Conservation (phyloP, 2,113 vertebrate genomes). For the Craseonycteris thonglongyai region DNA sequence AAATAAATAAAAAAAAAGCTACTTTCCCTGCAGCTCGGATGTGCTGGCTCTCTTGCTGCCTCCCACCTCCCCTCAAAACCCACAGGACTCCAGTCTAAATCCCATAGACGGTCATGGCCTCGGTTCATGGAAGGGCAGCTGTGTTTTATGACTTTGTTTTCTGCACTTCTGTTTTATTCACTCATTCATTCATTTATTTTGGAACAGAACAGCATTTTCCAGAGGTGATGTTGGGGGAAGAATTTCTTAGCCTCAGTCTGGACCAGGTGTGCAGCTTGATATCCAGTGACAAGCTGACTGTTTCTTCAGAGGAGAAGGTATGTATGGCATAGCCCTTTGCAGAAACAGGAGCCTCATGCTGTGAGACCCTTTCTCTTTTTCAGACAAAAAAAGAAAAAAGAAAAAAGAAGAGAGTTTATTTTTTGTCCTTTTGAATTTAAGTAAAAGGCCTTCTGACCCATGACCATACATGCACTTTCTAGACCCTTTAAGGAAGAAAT, state of each 20-base stretch:
- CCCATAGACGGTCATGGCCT: neutral
- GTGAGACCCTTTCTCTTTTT: neutral
- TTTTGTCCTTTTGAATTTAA: neutral
- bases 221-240: conserved; percentile 96
- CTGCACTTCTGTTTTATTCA: conserved; percentile 68
- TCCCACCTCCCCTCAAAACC: neutral
- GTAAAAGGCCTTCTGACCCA: neutral
- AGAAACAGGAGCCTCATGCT: neutral
- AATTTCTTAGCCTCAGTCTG: conserved; percentile 93
- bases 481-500: neutral
- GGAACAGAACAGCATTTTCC: conserved; percentile 96
- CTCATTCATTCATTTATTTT: conserved; percentile 66
- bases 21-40: neutral
- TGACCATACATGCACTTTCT: neutral
- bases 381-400: neutral
- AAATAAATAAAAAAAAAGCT: too few relatives aligned
- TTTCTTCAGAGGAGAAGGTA: conserved; percentile 97
- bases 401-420: neutral
- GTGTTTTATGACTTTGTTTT: conserved; percentile 73
- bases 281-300: conserved; percentile 95
- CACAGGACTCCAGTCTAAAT: neutral
- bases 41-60: neutral
- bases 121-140: conserved; percentile 33
- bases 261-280: conserved; percentile 97
- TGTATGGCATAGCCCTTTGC: conserved; percentile 2